Conservation (phyloP, 2,113 vertebrate species). For the Phasianus colchicus region DNA sequence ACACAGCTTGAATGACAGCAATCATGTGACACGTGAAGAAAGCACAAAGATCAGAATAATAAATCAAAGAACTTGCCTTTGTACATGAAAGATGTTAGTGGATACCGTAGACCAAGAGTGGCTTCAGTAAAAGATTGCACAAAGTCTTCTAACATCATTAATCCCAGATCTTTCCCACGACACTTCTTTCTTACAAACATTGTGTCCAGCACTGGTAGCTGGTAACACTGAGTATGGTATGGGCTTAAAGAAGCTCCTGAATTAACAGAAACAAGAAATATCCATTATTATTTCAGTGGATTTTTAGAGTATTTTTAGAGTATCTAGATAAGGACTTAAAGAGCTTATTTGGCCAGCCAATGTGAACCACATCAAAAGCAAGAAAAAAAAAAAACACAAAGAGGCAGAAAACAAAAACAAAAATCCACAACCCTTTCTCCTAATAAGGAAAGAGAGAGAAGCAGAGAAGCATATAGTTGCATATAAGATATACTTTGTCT, state of each 20-base stretch:
- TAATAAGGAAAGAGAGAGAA: neutral
- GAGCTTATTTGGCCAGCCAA: neutral
- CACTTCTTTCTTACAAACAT: slow-evolving; percentile 86
- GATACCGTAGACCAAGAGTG: slow-evolving; percentile 83
- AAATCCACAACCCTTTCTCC: neutral
- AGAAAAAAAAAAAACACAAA: neutral
- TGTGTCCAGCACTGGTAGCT: slow-evolving; percentile 88
- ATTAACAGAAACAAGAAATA: neutral
- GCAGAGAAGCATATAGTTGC: neutral
- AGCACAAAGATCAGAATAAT: neutral
- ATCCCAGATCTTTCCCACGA: slow-evolving; percentile 77
- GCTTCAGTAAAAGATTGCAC: slow-evolving; percentile 84
- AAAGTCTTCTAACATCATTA: slow-evolving; percentile 90
- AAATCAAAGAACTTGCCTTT: slow-evolving; percentile 77
- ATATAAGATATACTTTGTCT: neutral
- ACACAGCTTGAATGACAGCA: neutral
- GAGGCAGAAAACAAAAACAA: neutral
- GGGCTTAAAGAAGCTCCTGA: slow-evolving; percentile 79
- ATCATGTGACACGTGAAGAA: neutral
- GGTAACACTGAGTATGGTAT: slow-evolving; percentile 72
- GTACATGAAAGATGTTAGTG: slow-evolving; percentile 80
- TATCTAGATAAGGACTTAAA: neutral
- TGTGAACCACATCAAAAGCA: neutral
- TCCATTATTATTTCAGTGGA: neutral
- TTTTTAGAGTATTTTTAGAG: neutral